phyloP scores from a whole-genome alignment of 2,797 vertebrate genomes.

The Anniella stebbinsi region DNA sequence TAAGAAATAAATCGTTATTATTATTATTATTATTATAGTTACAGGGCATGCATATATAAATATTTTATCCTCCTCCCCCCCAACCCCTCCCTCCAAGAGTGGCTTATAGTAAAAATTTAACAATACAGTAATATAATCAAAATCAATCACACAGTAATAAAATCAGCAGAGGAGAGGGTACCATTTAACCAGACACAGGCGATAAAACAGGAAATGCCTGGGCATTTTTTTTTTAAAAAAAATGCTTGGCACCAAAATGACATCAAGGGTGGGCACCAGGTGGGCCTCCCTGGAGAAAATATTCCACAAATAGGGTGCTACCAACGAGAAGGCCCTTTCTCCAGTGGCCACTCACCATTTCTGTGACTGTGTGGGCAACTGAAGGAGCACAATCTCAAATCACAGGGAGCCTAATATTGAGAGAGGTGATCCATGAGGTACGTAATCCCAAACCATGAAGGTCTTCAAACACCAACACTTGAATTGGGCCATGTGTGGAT shows the following conservation, averaged over 20 bases:
- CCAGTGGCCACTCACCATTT: too few species aligned
- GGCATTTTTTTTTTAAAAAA: background rate
- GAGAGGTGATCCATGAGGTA: background rate
- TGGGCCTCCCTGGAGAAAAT: background rate
- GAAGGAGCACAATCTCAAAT: background rate
- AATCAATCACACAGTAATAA: background rate
- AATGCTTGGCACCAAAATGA: background rate
- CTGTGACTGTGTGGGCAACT: background rate
- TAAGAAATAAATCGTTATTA: too few species aligned
- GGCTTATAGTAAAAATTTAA: background rate
- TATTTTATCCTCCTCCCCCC: background rate
- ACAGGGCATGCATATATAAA: too few species aligned
- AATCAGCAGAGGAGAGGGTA: too few species aligned
- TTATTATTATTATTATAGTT: too few species aligned
- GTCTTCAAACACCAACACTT: background rate
- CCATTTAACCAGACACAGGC: background rate
- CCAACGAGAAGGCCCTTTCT: background rate
- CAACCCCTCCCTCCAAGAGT: background rate
- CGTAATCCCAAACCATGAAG: background rate
- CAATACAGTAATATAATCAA: background rate
- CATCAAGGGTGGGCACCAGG: background rate
- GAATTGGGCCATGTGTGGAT: background rate
- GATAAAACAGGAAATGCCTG: too few species aligned
- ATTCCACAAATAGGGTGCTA: background rate
- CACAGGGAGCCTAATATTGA: background rate